phyloP scores from a whole-genome alignment of 1,140 invertebrate genomes.

The Bombus consobrinus region DNA sequence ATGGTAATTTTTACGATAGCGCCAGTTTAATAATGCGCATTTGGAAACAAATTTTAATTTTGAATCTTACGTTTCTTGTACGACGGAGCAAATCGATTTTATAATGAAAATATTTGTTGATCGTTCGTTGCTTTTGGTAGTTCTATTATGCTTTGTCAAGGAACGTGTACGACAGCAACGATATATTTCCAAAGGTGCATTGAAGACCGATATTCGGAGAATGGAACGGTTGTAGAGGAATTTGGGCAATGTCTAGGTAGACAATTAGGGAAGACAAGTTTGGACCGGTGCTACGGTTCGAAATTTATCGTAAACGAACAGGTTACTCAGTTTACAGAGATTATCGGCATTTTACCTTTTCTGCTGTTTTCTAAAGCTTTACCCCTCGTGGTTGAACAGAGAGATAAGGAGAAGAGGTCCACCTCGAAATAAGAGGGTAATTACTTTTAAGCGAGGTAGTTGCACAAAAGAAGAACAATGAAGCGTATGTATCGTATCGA shows the following conservation, averaged over 20 bases:
- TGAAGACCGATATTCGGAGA: background rate
- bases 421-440: background rate
- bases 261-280: background rate
- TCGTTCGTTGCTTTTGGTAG: too few relatives aligned
- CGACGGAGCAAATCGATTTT: too few relatives aligned
- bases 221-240: slow-evolving; percentile 1
- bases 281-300: background rate
- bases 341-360: slow-evolving; percentile 27
- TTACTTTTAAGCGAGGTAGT: background rate
- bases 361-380: background rate
- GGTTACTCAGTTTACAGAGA: slow-evolving; percentile 17
- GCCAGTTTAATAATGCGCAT: too few relatives aligned
- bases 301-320: slow-evolving; percentile 32
- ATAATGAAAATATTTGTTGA: too few relatives aligned
- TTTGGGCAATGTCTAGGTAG: background rate
- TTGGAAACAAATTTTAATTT: too few relatives aligned
- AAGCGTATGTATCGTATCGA: too few relatives aligned
- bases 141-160: background rate
- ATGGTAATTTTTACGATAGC: too few relatives aligned
- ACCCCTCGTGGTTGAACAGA: background rate
- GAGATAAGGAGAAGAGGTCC: slow-evolving; percentile 13
- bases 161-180: background rate
- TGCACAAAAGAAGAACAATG: background rate
- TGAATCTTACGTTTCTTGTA: too few relatives aligned
- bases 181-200: background rate